phyloP scores from a whole-genome alignment of 2,113 vertebrate genomes.

The Brevimyrus niger region DNA sequence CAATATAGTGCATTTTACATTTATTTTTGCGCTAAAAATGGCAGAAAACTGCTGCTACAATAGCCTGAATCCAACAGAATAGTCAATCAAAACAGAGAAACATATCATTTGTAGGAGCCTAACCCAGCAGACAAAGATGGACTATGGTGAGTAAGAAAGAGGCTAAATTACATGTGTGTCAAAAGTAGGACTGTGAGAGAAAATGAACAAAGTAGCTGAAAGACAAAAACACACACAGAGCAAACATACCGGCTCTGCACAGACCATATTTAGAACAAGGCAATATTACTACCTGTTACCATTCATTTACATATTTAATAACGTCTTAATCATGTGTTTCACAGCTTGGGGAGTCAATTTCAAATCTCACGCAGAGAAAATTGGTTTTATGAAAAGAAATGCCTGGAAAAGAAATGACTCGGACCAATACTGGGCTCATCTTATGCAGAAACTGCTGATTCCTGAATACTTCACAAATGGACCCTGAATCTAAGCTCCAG shows the following conservation, averaged over 20 bases:
- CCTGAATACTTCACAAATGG: background rate
- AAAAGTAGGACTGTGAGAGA: background rate
- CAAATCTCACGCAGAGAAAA: background rate
- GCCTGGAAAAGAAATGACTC: background rate
- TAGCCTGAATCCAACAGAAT: background rate
- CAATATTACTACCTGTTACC: background rate
- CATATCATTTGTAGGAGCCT: background rate
- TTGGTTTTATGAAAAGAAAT: background rate
- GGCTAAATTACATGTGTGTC: background rate
- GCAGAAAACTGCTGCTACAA: background rate
- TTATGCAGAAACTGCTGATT: background rate
- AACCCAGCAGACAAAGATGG: background rate
- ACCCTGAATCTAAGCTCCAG: background rate
- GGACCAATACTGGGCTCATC: background rate
- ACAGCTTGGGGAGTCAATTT: background rate
- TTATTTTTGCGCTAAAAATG: background rate
- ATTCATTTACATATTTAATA: background rate
- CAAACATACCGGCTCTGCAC: background rate
- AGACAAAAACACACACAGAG: background rate
- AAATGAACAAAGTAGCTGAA: background rate
- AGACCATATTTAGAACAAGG: conserved; percentile 1
- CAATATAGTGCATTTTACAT: background rate
- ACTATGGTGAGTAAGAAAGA: background rate
- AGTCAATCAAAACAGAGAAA: background rate
- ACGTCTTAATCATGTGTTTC: background rate